Percentiles rank a stretch among this genome's conserved stretches.
phyloP scores from a whole-genome alignment of 2,113 vertebrate species.

The Pleuronectes platessa region DNA sequence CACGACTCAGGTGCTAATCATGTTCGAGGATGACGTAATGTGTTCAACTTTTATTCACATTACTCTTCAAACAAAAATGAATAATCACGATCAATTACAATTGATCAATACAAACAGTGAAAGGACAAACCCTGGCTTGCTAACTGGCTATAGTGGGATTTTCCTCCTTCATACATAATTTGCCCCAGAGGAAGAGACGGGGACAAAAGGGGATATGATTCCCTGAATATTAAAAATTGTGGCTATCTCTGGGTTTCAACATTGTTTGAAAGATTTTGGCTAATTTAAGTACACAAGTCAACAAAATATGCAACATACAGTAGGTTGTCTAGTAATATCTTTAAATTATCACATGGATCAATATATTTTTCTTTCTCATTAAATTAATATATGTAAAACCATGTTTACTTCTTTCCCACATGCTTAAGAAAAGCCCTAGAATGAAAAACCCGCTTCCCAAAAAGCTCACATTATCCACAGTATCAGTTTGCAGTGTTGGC shows the following conservation, averaged over 20 bases:
- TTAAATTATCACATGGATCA: background rate
- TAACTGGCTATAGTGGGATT: too few species aligned
- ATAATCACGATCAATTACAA: background rate
- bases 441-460: background rate
- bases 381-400: background rate
- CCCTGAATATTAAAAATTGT: too few species aligned
- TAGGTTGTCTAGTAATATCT: too few species aligned
- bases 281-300: too few species aligned
- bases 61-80: background rate
- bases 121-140: background rate
- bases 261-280: too few species aligned
- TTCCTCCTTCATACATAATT: too few species aligned
- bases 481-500: conserved; percentile 40
- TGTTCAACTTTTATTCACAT: too few species aligned
- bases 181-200: too few species aligned
- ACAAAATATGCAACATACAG: too few species aligned
- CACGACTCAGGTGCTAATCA: background rate
- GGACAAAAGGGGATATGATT: too few species aligned
- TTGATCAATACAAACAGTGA: background rate
- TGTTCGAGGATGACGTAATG: background rate
- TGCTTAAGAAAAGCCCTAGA: background rate
- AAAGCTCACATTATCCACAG: conserved; percentile 17
- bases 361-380: too few species aligned
- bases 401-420: background rate
- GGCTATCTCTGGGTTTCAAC: too few species aligned